Conservation (phyloP, 2,888 invertebrate species). For the Petrophora chlorosata region DNA sequence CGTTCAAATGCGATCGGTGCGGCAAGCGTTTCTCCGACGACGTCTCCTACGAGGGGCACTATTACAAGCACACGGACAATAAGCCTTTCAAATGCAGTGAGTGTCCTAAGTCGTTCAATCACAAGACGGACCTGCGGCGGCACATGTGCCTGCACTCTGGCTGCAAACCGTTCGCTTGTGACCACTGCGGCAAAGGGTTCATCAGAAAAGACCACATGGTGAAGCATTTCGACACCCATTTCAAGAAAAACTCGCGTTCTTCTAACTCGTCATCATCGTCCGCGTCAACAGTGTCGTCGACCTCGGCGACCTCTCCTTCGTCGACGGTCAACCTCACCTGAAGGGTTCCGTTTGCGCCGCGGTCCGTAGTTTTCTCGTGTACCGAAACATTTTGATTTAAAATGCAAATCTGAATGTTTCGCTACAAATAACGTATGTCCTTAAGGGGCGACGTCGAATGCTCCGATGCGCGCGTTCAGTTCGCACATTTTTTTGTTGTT, state of each 20-base stretch:
- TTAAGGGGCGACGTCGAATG: conserved; percentile 29
- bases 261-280: conserved; percentile 58
- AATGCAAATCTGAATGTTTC: conserved; percentile 25
- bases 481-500: conserved; percentile 74
- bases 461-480: conserved; percentile 57
- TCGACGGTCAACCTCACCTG: conserved; percentile 37
- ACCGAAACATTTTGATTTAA: conserved; percentile 23
- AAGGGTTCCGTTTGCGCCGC: conserved; percentile 12
- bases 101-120: conserved; percentile 95
- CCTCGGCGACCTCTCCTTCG: conserved; percentile 38
- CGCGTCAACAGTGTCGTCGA: conserved; percentile 52
- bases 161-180: conserved; percentile 91
- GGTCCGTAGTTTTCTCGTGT: conserved; percentile 19
- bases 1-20: conserved; percentile 92
- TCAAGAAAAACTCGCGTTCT: conserved; percentile 81
- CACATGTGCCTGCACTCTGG: conserved; percentile 95
- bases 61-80: conserved; percentile 90
- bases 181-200: conserved; percentile 93
- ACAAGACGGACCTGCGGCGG: conserved; percentile 93
- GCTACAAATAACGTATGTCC: conserved; percentile 27
- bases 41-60: conserved; percentile 88
- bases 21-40: conserved; percentile 92
- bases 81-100: conserved; percentile 94
- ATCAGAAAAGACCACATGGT: conserved; percentile 96
- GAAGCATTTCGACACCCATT: conserved; percentile 93